phyloP scores from a whole-genome alignment of 2,113 vertebrate genomes.

The Apteryx mantelli region DNA sequence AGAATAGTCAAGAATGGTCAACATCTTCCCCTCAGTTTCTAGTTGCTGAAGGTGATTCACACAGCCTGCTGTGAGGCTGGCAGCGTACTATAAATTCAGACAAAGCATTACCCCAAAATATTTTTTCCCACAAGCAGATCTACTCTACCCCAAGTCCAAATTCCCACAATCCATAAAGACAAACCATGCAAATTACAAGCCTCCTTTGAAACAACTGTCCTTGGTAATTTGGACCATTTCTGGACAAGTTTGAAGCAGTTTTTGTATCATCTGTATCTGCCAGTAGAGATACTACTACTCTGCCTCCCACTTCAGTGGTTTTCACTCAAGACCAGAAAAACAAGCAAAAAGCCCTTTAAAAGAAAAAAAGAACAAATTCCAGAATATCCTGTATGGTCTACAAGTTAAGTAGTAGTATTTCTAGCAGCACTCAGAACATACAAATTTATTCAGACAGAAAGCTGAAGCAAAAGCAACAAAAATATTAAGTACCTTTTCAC shows the following conservation, averaged over 20 bases:
- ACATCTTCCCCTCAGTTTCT: neutral
- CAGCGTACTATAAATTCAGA: neutral
- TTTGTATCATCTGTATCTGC: neutral
- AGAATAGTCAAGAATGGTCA: neutral
- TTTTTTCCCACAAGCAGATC: neutral
- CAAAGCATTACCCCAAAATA: neutral
- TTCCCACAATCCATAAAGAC: neutral
- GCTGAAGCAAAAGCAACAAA: neutral
- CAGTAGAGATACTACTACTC: neutral
- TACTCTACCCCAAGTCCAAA: neutral
- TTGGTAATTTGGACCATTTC: neutral
- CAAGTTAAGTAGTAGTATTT: neutral
- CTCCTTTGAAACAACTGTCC: neutral
- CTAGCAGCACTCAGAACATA: rapidly evolving
- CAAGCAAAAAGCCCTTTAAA: neutral
- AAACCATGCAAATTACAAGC: neutral
- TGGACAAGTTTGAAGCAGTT: neutral
- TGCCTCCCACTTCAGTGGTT: neutral
- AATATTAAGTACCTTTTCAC: neutral
- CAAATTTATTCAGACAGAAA: neutral
- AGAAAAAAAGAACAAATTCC: neutral
- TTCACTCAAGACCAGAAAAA: neutral
- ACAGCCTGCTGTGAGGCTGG: rapidly evolving
- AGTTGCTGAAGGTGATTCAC: rapidly evolving
- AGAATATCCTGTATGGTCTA: neutral